Evolutionary conservation across 2,797 vertebrate genomes (phyloP).

Genomic region (Naso thynnoides): DNA sequence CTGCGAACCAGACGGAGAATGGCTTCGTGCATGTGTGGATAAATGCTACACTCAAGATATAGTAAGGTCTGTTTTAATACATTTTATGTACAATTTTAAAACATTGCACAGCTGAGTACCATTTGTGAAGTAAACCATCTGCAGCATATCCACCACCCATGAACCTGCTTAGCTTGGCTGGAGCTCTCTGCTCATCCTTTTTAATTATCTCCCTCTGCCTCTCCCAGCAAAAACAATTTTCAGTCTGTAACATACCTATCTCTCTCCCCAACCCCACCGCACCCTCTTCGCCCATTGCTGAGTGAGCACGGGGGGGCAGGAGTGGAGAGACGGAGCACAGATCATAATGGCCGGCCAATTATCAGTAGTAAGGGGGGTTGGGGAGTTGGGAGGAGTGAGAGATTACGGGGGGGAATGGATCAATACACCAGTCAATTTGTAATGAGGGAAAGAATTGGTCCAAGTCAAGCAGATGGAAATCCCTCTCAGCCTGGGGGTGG

Average conservation of each 20-base stretch:
- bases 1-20: conserved; percentile 22
- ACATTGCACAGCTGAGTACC: conserved; percentile 22
- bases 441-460: conserved; percentile 85
- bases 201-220: conserved; percentile 48
- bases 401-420: conserved; percentile 77
- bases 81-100: conserved; percentile 24
- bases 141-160: conserved; percentile 17
- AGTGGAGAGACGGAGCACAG: conserved; percentile 58
- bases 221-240: conserved; percentile 44
- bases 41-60: conserved; percentile 23
- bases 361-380: conserved; percentile 72
- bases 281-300: conserved; percentile 62
- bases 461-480: conserved; percentile 84
- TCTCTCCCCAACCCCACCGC: background rate
- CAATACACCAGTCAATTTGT: conserved; percentile 85
- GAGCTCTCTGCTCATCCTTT: conserved; percentile 41
- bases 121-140: conserved; percentile 44
- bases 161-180: conserved; percentile 37
- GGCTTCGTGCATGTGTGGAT: conserved; percentile 9
- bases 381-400: conserved; percentile 62
- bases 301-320: conserved; percentile 58
- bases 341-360: conserved; percentile 81
- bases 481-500: conserved; percentile 69
- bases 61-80: background rate
- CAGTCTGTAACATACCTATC: conserved; percentile 37